Base-by-base conservation (phyloP, 2,113 vertebrate species). In the Eretmochelys imbricata region DNA sequence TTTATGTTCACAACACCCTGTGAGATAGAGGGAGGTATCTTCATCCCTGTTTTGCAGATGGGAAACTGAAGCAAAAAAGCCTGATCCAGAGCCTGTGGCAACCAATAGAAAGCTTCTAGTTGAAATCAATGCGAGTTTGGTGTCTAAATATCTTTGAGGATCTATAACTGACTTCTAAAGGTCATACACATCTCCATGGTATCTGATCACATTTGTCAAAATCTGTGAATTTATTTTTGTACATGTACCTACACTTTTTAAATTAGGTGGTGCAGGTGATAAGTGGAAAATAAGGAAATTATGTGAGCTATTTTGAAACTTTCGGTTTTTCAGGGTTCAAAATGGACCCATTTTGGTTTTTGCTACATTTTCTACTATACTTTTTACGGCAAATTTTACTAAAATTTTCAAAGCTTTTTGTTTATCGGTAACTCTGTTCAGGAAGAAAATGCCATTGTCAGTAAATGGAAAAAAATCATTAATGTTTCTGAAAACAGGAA, bases 41-140 rank as follows among this genome's bases (percentile, higher is more conserved):
- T 31, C 48, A 65, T n/a, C 6, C 0, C 0, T 1, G 1, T 81
- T 95, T 81, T 94, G 50, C 53, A 72, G 35, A 11, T n/a, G 31
- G 89, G 42, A 83, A 85, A 38, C 31, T 65, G 31, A 55, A 84
- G 46, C 14, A 75, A 85, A 29, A 55, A 95, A 51, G 13, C 54
- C 72, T 57, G 82, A 76, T 87, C 75, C 59, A 88, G 65, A 65
- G n/a, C 20, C 53, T 5, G 25, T 57, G 24, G 25, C 55, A 57
- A 57, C 55, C 25, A 57, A 27, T 12, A 57, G 55, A 57, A 57
- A 57, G 55, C 24, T 27, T 27, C 10, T 27, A 57, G 53, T 9
- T 54, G 53, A 54, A 54, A 51, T 55, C 59, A 57, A 54, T 42
- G 4, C 27, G 84, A 89, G 65, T 88, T 6, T 17, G 6, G 13